Base-by-base conservation (phyloP, 2,113 vertebrate genomes). In the Sinocyclocheilus rhinocerous region DNA sequence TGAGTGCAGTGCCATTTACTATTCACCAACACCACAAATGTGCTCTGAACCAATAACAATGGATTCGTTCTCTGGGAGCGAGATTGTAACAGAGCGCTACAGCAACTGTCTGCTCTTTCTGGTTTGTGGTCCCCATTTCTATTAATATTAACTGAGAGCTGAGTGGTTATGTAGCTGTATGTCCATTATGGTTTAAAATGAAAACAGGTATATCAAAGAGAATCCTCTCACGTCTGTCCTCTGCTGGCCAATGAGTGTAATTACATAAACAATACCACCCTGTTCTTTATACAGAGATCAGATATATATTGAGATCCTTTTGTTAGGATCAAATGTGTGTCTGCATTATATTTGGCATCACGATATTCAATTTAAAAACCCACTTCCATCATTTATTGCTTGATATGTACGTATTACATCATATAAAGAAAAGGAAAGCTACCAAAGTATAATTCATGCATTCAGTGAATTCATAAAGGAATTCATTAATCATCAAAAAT, bases 251-350 rank as follows among this genome's bases (percentile, higher is more conserved):
- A n/a, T 42, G 18, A 50, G 11, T 78, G 85, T 20, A 63, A 85
- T 85, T 20, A 73, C 85, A 87, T 82, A 81, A 84, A 85, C 83
- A 89, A 78, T 18, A 45, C 26, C 45, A 76, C 10, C 52, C 76
- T 48, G 5, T 76, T 36, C 22, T 24, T 78, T 5, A 88, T 10
- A 79, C 18, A 76, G 45, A 65, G 4, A 48, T 15, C 2, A n/a
- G 5, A 7, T 0, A 59, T 29, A 29, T 59, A 10, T 75, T 45
- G 22, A n/a, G 39, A 75, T 24, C 39, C 39, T 39, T 70, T 0
- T 72, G 4, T 72, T 72, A 42, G 36, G 4, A 72, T 72, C 33
- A 39, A 42, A 39, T 72, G 16, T 22, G 29, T 20, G 18, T 39
- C 36, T 73, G 20, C 1, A 22, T 73, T 73, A 73, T 42, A 73